Conservation (phyloP, 1,140 invertebrate genomes). For the Drosophila trapezifrons region DNA sequence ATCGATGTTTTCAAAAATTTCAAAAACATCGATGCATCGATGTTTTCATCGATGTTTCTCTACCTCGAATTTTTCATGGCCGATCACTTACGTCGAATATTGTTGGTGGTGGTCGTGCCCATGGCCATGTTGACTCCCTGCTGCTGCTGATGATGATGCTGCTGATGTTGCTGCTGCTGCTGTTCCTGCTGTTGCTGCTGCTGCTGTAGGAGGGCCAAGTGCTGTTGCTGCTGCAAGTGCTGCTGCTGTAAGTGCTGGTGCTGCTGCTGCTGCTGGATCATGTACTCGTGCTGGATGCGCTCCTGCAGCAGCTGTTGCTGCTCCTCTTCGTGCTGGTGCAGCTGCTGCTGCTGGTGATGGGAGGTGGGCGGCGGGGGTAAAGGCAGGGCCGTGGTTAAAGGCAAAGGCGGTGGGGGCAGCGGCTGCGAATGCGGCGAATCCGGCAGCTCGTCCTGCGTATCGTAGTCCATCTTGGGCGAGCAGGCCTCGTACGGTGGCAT, state of each 20-base stretch:
- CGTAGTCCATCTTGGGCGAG: constrained; percentile 72
- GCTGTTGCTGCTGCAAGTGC: constrained; percentile 73
- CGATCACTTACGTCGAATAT: constrained; percentile 61
- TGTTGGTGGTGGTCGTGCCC: constrained; percentile 58
- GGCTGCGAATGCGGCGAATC: constrained; percentile 68
- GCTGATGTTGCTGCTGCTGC: constrained; percentile 57
- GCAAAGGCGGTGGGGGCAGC: constrained; percentile 49
- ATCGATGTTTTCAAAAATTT: too few species aligned
- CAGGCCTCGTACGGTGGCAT: constrained; percentile 68
- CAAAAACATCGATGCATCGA: too few species aligned
- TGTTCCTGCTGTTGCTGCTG: constrained; percentile 50
- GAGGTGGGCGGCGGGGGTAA: constrained; percentile 47
- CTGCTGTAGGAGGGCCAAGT: constrained; percentile 66
- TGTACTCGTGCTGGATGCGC: constrained; percentile 73
- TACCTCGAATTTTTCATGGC: too few species aligned
- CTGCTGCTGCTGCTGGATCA: constrained; percentile 75
- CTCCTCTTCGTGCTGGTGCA: constrained; percentile 59
- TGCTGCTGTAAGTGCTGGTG: constrained; percentile 75
- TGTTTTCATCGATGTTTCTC: too few species aligned
- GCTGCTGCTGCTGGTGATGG: constrained; percentile 57
- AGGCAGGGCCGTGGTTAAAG: constrained; percentile 34
- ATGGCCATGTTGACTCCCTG: constrained; percentile 66
- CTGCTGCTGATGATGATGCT: constrained; percentile 60
- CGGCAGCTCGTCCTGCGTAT: constrained; percentile 69
- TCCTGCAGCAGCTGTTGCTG: constrained; percentile 70